phyloP scores from a whole-genome alignment of 2,888 invertebrate genomes.

The Catocala fraxini region DNA sequence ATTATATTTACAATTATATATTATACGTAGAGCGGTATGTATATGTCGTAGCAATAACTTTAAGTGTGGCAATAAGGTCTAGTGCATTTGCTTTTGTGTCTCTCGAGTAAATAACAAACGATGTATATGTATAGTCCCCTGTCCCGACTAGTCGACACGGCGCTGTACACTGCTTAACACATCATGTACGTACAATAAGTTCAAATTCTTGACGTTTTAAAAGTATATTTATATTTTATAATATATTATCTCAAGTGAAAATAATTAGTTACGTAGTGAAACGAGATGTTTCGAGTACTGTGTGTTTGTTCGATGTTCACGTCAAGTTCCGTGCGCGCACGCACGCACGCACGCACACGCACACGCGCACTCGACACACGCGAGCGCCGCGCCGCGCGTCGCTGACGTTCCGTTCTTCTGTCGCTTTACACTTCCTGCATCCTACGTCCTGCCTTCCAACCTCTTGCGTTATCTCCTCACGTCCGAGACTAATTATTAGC shows the following conservation, averaged over 20 bases:
- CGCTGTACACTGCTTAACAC: constrained; percentile 83
- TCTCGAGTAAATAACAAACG: constrained; percentile 66
- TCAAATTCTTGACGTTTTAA: constrained; percentile 81
- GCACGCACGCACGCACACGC: background rate
- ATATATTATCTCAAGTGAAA: constrained; percentile 73
- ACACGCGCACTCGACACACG: constrained; percentile 4
- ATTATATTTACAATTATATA: constrained; percentile 80
- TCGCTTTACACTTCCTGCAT: constrained; percentile 20
- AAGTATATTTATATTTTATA: constrained; percentile 78
- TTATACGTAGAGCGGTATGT: constrained; percentile 77
- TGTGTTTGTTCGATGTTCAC: constrained; percentile 60
- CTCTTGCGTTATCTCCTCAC: constrained; percentile 46
- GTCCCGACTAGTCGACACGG: constrained; percentile 58
- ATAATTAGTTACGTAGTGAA: constrained; percentile 72
- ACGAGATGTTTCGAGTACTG: constrained; percentile 68
- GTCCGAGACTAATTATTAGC: constrained; percentile 64
- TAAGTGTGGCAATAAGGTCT: constrained; percentile 85
- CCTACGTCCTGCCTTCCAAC: constrained; percentile 21
- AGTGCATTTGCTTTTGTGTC: constrained; percentile 83
- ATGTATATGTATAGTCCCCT: constrained; percentile 65
- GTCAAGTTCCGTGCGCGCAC: constrained; percentile 1
- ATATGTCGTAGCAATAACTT: constrained; percentile 85
- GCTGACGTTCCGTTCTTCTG: constrained; percentile 28
- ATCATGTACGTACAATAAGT: constrained; percentile 77
- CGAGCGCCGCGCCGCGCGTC: background rate